Evolutionary conservation across 2,797 vertebrate species (phyloP), one percentile per base, ranked within the genome.

Genomic region (Triplophysa bombifrons): DNA sequence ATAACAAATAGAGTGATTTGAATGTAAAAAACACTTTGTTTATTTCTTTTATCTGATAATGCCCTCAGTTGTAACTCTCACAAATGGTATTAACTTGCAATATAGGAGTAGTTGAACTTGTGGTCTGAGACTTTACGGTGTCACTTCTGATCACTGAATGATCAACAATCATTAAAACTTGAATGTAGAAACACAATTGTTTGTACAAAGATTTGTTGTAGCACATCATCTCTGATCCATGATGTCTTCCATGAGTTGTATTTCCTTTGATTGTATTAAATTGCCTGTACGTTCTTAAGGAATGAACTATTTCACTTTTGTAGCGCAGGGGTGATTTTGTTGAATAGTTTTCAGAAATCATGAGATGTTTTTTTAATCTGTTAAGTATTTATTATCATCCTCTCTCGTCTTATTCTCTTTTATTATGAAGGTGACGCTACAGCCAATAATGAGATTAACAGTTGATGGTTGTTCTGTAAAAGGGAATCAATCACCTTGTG

Each of bases 401-500:
- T 74, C 63, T 60, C 63, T 30, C 27, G 25, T 34, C 25, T 56
- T 60, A 27, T 30, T 51, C 48, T 56, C n/a, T 74, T 46, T 74
- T 56, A 74, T 69, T 44, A 78, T 71, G 58, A 66, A 19, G 74
- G 53, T 70, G 63, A 74, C 2, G 55, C 76, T 61, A 60, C 69
- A 58, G 70, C 61, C 22, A 73, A 73, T 70, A 63, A 67, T 81
- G 65, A 73, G 66, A 82, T 82, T 66, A 73, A 53, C 60, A 66
- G 69, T 64, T 72, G 48, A 67, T 66, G 1, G 27, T 25, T 72
- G 61, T 72, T 68, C 70, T 63, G 55, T 68, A 61, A 78, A 78
- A 79, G 77, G 77, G 77, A 73, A 73, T 80, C 77, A 79, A 73
- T 80, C 77, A 79, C 69, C 61, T 63, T 79, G 60, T 79, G 64